Percentiles rank a stretch among this genome's conserved stretches.
These are phyloP conservation scores for Ellobius talpinus DNA, from an alignment of 2,113 vertebrate species.

Conservation along the genomic window DNA sequence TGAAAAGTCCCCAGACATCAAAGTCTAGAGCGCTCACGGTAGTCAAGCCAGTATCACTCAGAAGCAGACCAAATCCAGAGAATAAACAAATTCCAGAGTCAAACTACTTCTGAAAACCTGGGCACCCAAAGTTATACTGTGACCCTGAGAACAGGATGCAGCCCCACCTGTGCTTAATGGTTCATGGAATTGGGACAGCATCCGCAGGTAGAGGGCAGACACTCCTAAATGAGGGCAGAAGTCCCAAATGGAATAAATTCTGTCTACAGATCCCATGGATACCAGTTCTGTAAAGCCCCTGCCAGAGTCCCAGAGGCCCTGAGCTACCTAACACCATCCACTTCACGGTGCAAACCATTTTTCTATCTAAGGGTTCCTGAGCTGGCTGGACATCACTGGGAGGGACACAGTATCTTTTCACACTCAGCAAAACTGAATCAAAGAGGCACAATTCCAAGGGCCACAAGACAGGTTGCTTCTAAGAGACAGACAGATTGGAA, in stretches of 20 bases:
- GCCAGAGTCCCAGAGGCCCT: background rate
- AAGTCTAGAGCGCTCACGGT: background rate
- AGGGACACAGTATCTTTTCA: background rate
- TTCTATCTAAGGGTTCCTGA: background rate
- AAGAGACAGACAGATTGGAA: too few relatives aligned
- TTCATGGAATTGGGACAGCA: background rate
- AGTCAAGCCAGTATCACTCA: background rate
- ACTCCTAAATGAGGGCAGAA: background rate
- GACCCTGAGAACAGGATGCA: background rate
- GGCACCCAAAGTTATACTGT: background rate
- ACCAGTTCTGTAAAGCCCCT: background rate
- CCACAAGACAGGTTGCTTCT: background rate
- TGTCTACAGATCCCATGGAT: background rate
- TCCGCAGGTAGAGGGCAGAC: background rate
- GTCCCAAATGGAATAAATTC: background rate
- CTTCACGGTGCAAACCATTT: too few relatives aligned
- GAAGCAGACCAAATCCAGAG: background rate
- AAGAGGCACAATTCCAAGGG: background rate
- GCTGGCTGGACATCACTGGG: background rate
- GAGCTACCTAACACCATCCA: background rate
- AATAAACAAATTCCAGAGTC: background rate
- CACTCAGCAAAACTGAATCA: background rate
- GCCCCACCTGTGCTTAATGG: background rate
- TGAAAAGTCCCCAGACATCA: background rate
- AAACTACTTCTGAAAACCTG: background rate